Conservation (phyloP, 2,888 invertebrate genomes). For the Tetranychus truncatus region DNA sequence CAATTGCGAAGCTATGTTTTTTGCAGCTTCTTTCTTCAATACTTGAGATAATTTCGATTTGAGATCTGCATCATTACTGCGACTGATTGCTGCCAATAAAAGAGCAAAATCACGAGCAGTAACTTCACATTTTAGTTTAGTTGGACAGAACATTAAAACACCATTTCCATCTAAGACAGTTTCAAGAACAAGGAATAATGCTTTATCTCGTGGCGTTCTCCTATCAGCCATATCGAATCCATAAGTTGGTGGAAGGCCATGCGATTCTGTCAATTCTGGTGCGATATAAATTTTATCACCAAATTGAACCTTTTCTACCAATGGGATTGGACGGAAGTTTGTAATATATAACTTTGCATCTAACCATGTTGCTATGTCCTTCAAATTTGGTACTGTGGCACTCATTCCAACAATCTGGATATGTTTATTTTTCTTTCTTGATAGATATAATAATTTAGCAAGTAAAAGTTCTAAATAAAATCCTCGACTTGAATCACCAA, state of each 20-base stretch:
- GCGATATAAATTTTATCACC: conserved; percentile 30
- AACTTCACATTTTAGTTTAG: conserved; percentile 82
- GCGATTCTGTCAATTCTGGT: neutral
- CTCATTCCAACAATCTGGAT: conserved; percentile 94
- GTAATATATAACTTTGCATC: conserved; percentile 68
- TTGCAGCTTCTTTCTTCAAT: conserved; percentile 43
- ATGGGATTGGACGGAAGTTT: conserved; percentile 71
- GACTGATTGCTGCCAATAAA: conserved; percentile 21
- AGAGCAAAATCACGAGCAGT: conserved; percentile 36
- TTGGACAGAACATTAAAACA: conserved; percentile 80
- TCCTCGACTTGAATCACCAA: conserved; percentile 76
- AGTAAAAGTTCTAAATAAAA: conserved; percentile 82
- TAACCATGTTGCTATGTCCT: conserved; percentile 65
- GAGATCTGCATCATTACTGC: neutral
- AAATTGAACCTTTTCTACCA: conserved; percentile 58
- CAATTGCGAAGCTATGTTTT: conserved; percentile 62
- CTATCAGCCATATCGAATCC: too few relatives aligned
- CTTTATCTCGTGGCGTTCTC: too few relatives aligned
- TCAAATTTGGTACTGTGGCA: conserved; percentile 79
- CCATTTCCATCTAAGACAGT: conserved; percentile 65
- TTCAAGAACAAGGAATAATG: conserved; percentile 46
- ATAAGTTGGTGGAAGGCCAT: neutral
- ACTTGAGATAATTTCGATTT: neutral
- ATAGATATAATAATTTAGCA: conserved; percentile 52
- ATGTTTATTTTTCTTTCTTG: conserved; percentile 29